These are phyloP conservation scores for Parus major DNA, from an alignment of 2,113 vertebrate species.

Conservation along the genomic window DNA sequence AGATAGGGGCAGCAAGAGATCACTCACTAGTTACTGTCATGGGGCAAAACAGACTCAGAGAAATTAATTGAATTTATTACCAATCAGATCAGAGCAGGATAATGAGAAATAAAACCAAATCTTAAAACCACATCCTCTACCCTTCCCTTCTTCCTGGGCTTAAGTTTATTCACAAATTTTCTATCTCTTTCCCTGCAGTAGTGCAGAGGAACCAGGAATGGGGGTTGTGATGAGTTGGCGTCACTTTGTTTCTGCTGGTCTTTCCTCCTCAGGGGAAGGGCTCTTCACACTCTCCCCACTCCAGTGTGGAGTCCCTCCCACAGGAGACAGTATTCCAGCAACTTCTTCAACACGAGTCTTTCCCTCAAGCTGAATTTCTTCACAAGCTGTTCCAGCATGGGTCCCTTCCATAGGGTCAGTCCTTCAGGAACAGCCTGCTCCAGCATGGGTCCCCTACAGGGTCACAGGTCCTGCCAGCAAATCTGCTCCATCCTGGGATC, in stretches of 20 bases:
- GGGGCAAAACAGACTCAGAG: background rate
- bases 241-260: background rate
- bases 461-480: background rate
- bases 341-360: background rate
- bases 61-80: background rate
- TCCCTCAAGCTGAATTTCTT: background rate
- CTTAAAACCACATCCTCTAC: background rate
- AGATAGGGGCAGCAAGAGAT: background rate
- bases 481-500: background rate
- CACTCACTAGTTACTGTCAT: background rate
- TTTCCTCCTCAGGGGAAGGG: background rate
- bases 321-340: background rate
- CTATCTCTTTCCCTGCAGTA: background rate
- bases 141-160: background rate
- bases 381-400: background rate
- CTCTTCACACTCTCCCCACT: fast-evolving
- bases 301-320: background rate
- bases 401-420: background rate
- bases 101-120: background rate
- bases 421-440: background rate
- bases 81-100: background rate
- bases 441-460: background rate
- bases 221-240: background rate
- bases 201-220: background rate
- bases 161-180: background rate